phyloP scores from a whole-genome alignment of 2,797 vertebrate genomes.

The Onychomys leucogaster region DNA sequence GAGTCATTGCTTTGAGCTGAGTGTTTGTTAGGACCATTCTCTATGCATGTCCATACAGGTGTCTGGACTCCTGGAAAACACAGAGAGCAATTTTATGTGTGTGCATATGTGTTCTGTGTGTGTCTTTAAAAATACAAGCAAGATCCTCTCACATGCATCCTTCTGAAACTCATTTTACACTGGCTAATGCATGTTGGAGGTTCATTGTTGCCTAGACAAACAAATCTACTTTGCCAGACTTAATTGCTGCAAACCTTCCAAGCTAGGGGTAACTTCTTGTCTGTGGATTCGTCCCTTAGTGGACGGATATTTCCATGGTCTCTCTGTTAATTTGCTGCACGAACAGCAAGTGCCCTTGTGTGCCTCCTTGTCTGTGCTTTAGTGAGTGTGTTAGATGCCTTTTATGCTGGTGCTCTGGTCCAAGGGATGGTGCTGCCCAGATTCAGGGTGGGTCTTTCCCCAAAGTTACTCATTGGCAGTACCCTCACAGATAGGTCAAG shows the following conservation, averaged over 20 bases:
- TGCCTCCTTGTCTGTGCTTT: not conserved
- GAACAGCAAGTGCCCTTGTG: not conserved
- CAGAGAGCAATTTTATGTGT: not conserved
- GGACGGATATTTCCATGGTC: not conserved
- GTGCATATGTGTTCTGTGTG: not conserved
- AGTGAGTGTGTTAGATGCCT: not conserved
- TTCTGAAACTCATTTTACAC: conserved; percentile 14
- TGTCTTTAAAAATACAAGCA: not conserved
- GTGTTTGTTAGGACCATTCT: not conserved
- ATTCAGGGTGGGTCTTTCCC: not conserved
- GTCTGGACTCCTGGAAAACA: not conserved
- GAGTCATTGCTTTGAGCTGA: not conserved
- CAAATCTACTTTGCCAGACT: not conserved
- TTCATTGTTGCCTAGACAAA: not conserved
- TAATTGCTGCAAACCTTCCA: not conserved
- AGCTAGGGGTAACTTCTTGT: too few species aligned
- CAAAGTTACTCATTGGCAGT: not conserved
- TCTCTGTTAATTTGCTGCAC: not conserved
- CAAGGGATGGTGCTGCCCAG: too few species aligned
- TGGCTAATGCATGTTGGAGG: not conserved
- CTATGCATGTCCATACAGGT: not conserved
- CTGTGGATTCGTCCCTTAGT: not conserved
- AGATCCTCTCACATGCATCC: not conserved
- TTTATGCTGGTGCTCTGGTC: not conserved
- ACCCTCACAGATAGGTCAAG: not conserved